phyloP scores from a whole-genome alignment of 2,797 vertebrate species.

The Poecilia gillii region DNA sequence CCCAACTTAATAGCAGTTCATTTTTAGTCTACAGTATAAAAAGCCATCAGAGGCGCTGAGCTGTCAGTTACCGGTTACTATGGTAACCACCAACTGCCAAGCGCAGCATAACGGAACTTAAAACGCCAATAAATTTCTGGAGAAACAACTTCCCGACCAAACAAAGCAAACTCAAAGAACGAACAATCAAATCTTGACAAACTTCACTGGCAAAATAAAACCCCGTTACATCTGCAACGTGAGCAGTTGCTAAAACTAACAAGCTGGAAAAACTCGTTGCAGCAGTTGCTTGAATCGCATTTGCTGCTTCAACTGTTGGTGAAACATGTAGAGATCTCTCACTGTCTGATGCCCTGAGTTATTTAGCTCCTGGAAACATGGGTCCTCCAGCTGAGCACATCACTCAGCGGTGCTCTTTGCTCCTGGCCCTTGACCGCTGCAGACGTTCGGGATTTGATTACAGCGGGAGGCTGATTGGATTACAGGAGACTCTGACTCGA shows the following conservation, averaged over 20 bases:
- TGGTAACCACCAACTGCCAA: too few species aligned
- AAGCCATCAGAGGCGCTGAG: neutral
- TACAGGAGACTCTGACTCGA: slow-evolving; percentile 64
- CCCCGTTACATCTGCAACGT: neutral
- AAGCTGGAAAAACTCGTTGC: neutral
- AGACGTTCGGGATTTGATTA: slow-evolving; percentile 73
- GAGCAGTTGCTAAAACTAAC: neutral
- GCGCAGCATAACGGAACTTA: too few species aligned
- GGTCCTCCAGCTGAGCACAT: slow-evolving; percentile 72
- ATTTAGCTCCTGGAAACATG: slow-evolving; percentile 49
- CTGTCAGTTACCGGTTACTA: too few species aligned
- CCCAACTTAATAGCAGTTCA: neutral
- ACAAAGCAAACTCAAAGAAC: too few species aligned
- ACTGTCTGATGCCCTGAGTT: slow-evolving; percentile 32
- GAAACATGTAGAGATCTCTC: slow-evolving; percentile 10
- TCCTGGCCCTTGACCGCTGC: slow-evolving; percentile 46
- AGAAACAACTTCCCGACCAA: too few species aligned
- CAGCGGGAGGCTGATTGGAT: slow-evolving; percentile 72
- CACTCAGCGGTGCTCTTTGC: slow-evolving; percentile 59
- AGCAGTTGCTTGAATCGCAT: neutral
- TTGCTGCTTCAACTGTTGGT: neutral
- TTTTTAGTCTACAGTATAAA: neutral
- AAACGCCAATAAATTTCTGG: too few species aligned
- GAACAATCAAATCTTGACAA: too few species aligned
- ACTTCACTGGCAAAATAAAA: too few species aligned